Evolutionary conservation across 2,113 vertebrate species (phyloP).

Genomic region (Clinocottus analis): DNA sequence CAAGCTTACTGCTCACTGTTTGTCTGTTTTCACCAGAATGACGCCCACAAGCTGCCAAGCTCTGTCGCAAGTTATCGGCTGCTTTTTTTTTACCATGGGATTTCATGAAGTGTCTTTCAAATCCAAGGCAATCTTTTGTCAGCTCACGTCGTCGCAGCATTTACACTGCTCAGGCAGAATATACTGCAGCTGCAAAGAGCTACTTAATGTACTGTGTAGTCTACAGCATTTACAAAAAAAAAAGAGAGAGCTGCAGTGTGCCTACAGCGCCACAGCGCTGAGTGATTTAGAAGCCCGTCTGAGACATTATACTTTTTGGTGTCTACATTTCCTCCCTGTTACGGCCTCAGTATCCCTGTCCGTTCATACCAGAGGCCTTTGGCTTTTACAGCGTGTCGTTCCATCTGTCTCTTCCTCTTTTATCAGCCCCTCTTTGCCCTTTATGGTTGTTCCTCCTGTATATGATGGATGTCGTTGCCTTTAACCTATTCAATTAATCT

Average conservation of each 20-base stretch:
- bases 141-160: not conserved
- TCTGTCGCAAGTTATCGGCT: not conserved
- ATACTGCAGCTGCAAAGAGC: constrained; percentile 33
- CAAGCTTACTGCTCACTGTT: constrained; percentile 26
- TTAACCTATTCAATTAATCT: constrained; percentile 54
- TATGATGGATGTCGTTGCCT: constrained; percentile 66
- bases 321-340: constrained; percentile 28
- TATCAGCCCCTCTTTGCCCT: constrained; percentile 62
- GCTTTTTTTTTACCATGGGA: constrained; percentile 28
- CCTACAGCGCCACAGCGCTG: not conserved
- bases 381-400: constrained; percentile 41
- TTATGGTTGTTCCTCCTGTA: constrained; percentile 50
- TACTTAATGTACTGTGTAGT: constrained; percentile 26
- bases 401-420: constrained; percentile 65
- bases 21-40: constrained; percentile 28
- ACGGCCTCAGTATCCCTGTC: constrained; percentile 19
- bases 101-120: constrained; percentile 27
- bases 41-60: constrained; percentile 4
- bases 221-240: constrained; percentile 17
- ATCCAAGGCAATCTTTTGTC: constrained; percentile 29
- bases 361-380: constrained; percentile 43
- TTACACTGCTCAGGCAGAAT: constrained; percentile 28
- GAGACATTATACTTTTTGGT: constrained; percentile 29
- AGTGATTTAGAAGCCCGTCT: constrained; percentile 11
- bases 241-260: constrained; percentile 16